Evolutionary conservation across 1,140 invertebrate species (phyloP).

Genomic region (Apocrypta bakeri): DNA sequence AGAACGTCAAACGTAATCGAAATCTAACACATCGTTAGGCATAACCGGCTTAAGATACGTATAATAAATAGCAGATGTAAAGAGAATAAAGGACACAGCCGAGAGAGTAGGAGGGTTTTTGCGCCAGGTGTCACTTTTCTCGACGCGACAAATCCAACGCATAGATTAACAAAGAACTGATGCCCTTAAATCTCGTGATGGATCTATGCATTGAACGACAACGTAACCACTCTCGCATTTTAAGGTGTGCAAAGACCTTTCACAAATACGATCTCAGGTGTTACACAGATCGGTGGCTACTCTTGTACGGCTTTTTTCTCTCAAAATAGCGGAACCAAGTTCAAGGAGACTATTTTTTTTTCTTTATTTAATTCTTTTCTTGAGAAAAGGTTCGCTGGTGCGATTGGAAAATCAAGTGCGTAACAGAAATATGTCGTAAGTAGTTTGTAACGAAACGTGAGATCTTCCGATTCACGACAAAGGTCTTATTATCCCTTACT

Average conservation of each 20-base stretch:
- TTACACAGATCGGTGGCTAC: constrained; percentile 59
- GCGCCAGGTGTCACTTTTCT: constrained; percentile 62
- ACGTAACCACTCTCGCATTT: constrained; percentile 59
- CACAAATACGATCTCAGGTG: constrained; percentile 59
- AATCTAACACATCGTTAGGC: background rate
- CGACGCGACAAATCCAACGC: constrained; percentile 48
- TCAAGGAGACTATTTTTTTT: constrained; percentile 18
- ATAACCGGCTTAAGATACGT: background rate
- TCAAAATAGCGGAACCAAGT: background rate
- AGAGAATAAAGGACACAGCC: constrained; percentile 12
- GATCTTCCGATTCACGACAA: too few species aligned
- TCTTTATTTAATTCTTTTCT: background rate
- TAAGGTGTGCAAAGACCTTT: background rate
- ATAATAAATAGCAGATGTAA: background rate
- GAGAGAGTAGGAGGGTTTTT: constrained; percentile 33
- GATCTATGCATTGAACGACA: constrained; percentile 3
- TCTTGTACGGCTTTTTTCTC: constrained; percentile 27
- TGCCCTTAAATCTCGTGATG: constrained; percentile 8
- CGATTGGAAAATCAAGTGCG: constrained; percentile 6
- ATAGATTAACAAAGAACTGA: constrained; percentile 65
- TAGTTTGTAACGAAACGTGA: too few species aligned
- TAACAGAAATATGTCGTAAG: background rate
- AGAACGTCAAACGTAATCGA: background rate
- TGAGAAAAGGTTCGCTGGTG: background rate
- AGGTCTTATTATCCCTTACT: too few species aligned